Percentiles rank a stretch among this genome's conserved stretches.
These are phyloP conservation scores for Sarotherodon lohbergeri DNA, from an alignment of 2,113 vertebrate genomes.

Conservation along the genomic window DNA sequence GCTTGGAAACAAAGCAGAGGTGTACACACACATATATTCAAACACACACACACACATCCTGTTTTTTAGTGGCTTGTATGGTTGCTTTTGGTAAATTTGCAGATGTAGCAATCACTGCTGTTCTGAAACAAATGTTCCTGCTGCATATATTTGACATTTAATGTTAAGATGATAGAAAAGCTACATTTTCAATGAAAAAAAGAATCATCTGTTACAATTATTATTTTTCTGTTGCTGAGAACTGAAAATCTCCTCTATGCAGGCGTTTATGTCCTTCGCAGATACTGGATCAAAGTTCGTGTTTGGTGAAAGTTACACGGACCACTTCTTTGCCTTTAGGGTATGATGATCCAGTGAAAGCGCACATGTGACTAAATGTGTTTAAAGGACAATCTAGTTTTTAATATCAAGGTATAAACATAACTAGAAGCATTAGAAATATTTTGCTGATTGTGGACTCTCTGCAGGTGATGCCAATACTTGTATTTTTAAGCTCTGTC, in stretches of 20 bases:
- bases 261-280: slow-evolving; percentile 75
- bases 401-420: background rate
- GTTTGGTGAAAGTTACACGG: slow-evolving; percentile 76
- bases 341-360: slow-evolving; percentile 51
- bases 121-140: background rate
- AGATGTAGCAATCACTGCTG: background rate
- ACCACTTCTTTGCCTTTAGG: slow-evolving; percentile 86
- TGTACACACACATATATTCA: slow-evolving; percentile 33
- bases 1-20: slow-evolving; percentile 80
- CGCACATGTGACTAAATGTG: background rate
- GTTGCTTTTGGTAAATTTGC: background rate
- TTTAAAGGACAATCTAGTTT: background rate
- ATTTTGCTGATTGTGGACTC: background rate
- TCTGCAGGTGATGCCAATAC: slow-evolving; percentile 79
- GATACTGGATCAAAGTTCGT: slow-evolving; percentile 79
- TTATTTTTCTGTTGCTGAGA: background rate
- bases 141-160: background rate
- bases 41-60: background rate
- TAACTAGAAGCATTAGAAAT: background rate
- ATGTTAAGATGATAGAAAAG: background rate
- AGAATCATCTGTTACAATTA: background rate
- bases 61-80: background rate
- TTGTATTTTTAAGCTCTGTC: slow-evolving; percentile 83
- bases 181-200: background rate
- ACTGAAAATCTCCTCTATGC: background rate